Conservation (phyloP, 2,113 vertebrate genomes). For the Fukomys damarensis region DNA sequence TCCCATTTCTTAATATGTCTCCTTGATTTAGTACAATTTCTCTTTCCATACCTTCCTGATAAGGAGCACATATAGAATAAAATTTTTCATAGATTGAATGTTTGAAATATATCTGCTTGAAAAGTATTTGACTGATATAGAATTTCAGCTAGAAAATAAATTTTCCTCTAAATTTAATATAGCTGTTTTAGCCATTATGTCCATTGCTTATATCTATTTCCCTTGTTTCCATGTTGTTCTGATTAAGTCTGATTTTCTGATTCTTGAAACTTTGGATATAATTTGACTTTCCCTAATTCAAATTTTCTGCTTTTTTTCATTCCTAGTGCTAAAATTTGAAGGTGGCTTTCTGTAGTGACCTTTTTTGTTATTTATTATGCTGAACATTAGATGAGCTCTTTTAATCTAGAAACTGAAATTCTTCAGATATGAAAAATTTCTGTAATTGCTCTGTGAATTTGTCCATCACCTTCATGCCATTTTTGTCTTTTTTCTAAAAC, state of each 20-base stretch:
- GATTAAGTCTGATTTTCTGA: background rate
- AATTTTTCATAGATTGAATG: background rate
- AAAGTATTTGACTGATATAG: background rate
- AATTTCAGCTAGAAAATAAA: background rate
- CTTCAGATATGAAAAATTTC: background rate
- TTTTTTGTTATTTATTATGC: background rate
- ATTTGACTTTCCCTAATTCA: background rate
- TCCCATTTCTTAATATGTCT: background rate
- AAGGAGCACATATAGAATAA: background rate
- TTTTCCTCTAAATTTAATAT: background rate
- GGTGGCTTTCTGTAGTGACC: background rate
- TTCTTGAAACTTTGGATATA: background rate
- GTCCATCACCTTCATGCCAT: background rate
- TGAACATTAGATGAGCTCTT: background rate
- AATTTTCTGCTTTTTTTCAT: background rate
- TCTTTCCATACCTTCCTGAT: background rate
- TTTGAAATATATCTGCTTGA: background rate
- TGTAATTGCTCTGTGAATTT: background rate
- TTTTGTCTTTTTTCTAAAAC: slow-evolving; percentile 1
- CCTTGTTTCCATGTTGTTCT: background rate
- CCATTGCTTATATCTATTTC: background rate
- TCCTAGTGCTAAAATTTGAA: background rate
- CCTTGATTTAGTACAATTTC: background rate
- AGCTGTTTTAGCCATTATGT: background rate
- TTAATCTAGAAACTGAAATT: background rate